Percentiles rank a stretch among this genome's conserved stretches.
Evolutionary conservation across 2,797 vertebrate genomes (phyloP).

Genomic region (Martes flavigula): DNA sequence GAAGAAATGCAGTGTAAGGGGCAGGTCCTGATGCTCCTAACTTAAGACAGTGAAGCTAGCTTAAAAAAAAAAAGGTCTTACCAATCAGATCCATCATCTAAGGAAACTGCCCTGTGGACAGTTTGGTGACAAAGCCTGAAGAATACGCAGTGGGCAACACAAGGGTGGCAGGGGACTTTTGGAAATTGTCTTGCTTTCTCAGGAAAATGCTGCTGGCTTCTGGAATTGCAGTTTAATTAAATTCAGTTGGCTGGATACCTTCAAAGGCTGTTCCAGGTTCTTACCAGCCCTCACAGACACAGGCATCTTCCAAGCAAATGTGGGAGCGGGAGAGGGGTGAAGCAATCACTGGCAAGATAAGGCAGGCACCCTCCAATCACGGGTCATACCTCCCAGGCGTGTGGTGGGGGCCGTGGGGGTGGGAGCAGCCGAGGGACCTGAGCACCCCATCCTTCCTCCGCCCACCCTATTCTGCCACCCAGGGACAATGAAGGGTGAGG

Average conservation of each 20-base stretch:
- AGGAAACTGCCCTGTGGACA: neutral
- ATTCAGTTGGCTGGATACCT: conserved; percentile 44
- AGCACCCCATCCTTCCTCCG: neutral
- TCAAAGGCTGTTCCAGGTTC: conserved; percentile 47
- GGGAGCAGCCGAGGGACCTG: neutral
- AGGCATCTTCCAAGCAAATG: conserved; percentile 59
- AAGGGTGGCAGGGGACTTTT: neutral
- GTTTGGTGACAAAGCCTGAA: neutral
- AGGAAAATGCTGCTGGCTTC: conserved; percentile 55
- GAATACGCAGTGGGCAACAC: neutral
- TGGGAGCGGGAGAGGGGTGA: neutral
- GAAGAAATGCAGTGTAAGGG: neutral
- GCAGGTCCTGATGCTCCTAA: neutral
- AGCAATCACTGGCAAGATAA: conserved; percentile 52
- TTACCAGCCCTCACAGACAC: neutral
- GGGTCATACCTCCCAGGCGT: neutral
- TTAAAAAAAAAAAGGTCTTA: neutral
- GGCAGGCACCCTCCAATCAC: neutral
- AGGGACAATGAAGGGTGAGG: neutral
- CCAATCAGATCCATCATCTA: neutral
- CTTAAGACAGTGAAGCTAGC: neutral
- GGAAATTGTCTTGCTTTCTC: conserved; percentile 38
- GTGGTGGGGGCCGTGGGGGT: rapidly evolving
- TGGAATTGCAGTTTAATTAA: conserved; percentile 48
- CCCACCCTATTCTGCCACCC: neutral